Conservation (phyloP, 2,113 vertebrate species). For the Protomyctophum bolini region DNA sequence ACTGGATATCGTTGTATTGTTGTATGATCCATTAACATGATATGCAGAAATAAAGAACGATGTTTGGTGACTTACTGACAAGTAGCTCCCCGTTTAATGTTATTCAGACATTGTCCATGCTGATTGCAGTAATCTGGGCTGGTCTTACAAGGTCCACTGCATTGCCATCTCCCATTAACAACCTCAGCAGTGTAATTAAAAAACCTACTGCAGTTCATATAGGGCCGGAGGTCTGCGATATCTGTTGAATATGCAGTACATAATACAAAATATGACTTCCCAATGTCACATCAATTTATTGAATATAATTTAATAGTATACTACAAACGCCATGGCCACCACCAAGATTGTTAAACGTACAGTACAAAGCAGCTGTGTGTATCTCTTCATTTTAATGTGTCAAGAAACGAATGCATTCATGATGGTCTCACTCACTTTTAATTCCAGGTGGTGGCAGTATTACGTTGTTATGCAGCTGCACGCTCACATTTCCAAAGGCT, state of each 20-base stretch:
- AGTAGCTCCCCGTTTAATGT: slow-evolving; percentile 36
- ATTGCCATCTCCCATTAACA: slow-evolving; percentile 57
- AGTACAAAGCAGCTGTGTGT: neutral
- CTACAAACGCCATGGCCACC: neutral
- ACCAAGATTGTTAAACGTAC: neutral
- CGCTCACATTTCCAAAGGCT: slow-evolving; percentile 45
- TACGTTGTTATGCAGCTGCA: slow-evolving; percentile 29
- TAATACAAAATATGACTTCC: neutral
- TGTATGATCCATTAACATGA: neutral
- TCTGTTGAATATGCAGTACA: slow-evolving; percentile 45
- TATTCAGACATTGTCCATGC: slow-evolving; percentile 66
- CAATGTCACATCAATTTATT: no score
- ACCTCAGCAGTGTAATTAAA: slow-evolving; percentile 58
- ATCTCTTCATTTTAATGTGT: no score
- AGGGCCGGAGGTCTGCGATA: slow-evolving; percentile 56
- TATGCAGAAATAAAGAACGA: neutral
- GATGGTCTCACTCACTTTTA: slow-evolving; percentile 46
- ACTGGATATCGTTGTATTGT: no score
- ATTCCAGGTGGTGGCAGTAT: slow-evolving; percentile 35
- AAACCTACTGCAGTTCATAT: slow-evolving; percentile 56
- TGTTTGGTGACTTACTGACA: slow-evolving; percentile 63
- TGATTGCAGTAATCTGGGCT: slow-evolving; percentile 58
- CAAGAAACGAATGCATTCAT: neutral
- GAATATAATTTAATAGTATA: no score
- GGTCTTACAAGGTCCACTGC: slow-evolving; percentile 63